phyloP scores from a whole-genome alignment of 2,113 vertebrate species.

The Hydrochoerus hydrochaeris region DNA sequence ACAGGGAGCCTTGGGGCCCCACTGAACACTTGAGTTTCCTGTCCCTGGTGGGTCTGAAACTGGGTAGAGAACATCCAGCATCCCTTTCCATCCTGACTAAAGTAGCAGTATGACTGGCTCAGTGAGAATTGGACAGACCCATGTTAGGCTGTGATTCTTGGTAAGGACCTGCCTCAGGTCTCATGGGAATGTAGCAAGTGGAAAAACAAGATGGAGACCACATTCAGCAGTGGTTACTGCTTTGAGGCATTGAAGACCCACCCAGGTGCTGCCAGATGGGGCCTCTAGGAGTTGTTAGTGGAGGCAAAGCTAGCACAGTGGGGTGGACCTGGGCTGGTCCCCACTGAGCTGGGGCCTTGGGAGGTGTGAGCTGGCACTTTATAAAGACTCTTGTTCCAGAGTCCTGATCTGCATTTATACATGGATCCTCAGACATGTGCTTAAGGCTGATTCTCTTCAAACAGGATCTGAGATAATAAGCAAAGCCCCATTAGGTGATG shows the following conservation, averaged over 20 bases:
- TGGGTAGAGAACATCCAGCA: no score
- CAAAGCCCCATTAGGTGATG: neutral
- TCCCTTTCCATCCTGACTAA: neutral
- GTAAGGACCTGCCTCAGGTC: neutral
- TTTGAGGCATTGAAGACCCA: neutral
- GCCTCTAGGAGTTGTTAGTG: neutral
- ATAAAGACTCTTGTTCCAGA: neutral
- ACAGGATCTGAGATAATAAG: neutral
- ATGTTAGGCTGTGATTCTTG: neutral
- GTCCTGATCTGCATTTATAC: neutral
- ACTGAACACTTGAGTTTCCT: neutral
- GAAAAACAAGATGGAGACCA: neutral
- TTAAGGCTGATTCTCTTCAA: neutral
- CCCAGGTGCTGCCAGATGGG: accelerated
- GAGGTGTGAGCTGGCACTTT: neutral
- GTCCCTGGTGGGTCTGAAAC: neutral
- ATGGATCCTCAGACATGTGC: accelerated
- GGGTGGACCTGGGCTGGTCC: neutral
- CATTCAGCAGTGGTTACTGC: accelerated
- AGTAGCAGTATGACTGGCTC: neutral
- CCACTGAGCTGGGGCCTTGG: neutral
- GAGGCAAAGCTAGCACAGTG: neutral
- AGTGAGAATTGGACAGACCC: neutral
- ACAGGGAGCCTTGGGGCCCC: neutral
- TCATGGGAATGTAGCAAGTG: neutral